A percentile compares a stretch with the other conserved stretches of the same genome.
These are phyloP conservation scores for Gymnogyps californianus DNA, from an alignment of 2,113 vertebrate species.

Conservation along the genomic window DNA sequence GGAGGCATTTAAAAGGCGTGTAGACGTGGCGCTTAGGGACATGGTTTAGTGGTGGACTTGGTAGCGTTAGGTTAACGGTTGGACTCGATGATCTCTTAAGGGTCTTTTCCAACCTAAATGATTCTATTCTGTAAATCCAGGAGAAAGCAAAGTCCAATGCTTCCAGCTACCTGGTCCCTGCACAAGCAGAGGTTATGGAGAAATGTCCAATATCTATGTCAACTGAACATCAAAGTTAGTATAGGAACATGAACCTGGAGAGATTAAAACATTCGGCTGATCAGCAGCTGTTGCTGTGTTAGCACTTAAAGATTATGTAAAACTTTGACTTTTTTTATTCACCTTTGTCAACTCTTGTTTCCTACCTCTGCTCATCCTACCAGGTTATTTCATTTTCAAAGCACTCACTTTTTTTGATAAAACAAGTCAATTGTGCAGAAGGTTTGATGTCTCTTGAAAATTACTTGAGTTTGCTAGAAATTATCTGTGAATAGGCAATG, in stretches of 20 bases:
- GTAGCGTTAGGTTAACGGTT: not conserved
- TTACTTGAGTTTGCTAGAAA: not conserved
- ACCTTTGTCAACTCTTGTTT: not conserved
- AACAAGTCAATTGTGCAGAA: not conserved
- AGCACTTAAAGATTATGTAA: not conserved
- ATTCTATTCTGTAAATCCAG: not conserved
- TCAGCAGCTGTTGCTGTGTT: not conserved
- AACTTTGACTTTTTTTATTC: not conserved
- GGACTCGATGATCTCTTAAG: not conserved
- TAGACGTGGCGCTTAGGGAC: fast-evolving
- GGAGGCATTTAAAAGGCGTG: not conserved
- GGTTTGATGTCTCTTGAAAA: not conserved
- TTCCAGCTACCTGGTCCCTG: not conserved
- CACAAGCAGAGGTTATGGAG: not conserved
- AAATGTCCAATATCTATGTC: not conserved
- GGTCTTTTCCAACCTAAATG: too few species aligned
- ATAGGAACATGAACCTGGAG: not conserved
- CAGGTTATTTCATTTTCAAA: not conserved
- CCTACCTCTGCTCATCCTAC: not conserved
- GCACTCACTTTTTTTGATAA: not conserved
- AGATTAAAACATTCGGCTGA: not conserved
- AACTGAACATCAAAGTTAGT: not conserved
- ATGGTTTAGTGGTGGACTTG: not conserved
- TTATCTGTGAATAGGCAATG: not conserved
- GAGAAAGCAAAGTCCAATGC: not conserved